A percentile compares a stretch with the other conserved stretches of the same genome.
phyloP scores from a whole-genome alignment of 1,140 invertebrate genomes.

The Drosophila prosaltans region DNA sequence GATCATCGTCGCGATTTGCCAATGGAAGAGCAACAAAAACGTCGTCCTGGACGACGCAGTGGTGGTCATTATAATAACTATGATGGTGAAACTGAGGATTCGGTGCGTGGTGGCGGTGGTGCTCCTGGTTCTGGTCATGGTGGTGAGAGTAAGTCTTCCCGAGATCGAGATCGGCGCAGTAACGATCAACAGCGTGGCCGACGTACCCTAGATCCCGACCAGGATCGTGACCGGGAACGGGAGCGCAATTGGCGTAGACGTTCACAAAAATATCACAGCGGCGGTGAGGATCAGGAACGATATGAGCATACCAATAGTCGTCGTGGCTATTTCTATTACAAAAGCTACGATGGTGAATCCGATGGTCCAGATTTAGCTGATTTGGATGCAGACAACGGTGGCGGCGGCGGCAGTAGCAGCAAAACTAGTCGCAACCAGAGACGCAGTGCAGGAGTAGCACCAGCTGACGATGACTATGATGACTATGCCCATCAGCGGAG shows the following conservation, averaged over 20 bases:
- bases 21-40: conserved; percentile 33
- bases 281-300: conserved; percentile 46
- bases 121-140: not conserved
- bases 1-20: conserved; percentile 6
- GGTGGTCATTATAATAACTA: conserved; percentile 57
- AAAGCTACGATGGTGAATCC: conserved; percentile 65
- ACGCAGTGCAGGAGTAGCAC: conserved; percentile 32
- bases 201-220: conserved; percentile 32
- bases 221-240: conserved; percentile 41
- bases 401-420: conserved; percentile 52
- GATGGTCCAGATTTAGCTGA: conserved; percentile 48
- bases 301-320: conserved; percentile 23
- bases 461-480: conserved; percentile 59
- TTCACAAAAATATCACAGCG: conserved; percentile 31
- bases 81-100: conserved; percentile 75
- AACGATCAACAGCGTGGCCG: conserved; percentile 46
- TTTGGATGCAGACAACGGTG: conserved; percentile 41
- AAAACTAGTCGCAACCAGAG: conserved; percentile 50
- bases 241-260: conserved; percentile 53
- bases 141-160: conserved; percentile 32
- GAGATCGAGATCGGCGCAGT: conserved; percentile 53
- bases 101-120: conserved; percentile 45
- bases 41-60: conserved; percentile 50
- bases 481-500: conserved; percentile 41
- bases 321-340: conserved; percentile 57